Evolutionary conservation across 2,888 invertebrate genomes (phyloP), one percentile per base, ranked within the genome.

Genomic region (Calephelis perditalis): DNA sequence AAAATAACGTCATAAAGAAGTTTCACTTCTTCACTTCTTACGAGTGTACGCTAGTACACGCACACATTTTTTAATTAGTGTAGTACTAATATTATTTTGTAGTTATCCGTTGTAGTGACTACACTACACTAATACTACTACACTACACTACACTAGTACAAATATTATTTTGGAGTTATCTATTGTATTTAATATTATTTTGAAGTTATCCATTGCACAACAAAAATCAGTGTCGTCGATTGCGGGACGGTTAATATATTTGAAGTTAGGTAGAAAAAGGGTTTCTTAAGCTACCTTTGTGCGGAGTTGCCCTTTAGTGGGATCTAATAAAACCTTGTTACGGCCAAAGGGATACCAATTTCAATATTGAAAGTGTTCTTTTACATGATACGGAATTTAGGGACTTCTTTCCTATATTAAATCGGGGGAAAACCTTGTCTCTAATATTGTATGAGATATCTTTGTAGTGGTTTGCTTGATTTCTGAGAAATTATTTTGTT

Each of bases 291-390:
- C 84, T 86, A 86, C 86, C 89, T 89, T 90, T 90, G 89, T 89
- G 87, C 78, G 88, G 87, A 79, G 82, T 81, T 86, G 86, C 86
- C 88, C 89, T 88, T 90, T 89, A 88, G 88, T 89, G 88, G 86
- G 86, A 88, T 89, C 88, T 89, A 89, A 90, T 90, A 90, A 90
- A 90, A 90, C 88, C 89, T 87, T 90, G 89, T 90, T 90, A 90
- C 88, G 85, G 87, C 82, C 87, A 90, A 87, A 89, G 89, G 89
- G 88, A 88, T 87, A 89, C 89, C 89, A 87, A 83, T 86, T 84
- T 83, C 86, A 85, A 89, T 90, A 90, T 89, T 88, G 89, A 86
- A 88, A 87, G 88, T 89, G 87, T 88, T 86, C 89, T 84, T 85
- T 87, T 87, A 87, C 89, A 90, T 90, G 88, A 89, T 89, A 90